Evolutionary conservation across 2,113 vertebrate species (phyloP).

Genomic region (Rhabdomys dilectus): DNA sequence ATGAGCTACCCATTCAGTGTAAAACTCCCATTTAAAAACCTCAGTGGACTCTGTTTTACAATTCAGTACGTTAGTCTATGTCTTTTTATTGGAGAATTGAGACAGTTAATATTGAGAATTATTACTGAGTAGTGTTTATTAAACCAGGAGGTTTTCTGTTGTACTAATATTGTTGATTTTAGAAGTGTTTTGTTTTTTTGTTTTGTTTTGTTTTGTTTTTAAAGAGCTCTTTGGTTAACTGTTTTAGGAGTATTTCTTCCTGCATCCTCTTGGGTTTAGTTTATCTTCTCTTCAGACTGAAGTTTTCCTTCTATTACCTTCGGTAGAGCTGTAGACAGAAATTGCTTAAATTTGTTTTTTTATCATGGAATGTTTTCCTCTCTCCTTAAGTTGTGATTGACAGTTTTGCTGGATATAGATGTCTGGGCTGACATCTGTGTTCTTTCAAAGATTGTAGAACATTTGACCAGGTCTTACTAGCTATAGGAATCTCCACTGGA

Average conservation of each 20-base stretch:
- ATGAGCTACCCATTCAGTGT: neutral
- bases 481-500: neutral
- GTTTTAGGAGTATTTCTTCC: neutral
- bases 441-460: neutral
- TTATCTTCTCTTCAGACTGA: neutral
- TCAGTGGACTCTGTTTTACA: neutral
- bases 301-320: neutral
- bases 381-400: neutral
- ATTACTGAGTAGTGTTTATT: neutral
- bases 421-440: too few species aligned
- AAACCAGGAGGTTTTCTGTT: neutral
- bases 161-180: neutral
- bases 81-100: neutral
- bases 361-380: neutral
- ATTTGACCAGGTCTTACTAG: neutral
- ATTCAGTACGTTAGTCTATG: neutral
- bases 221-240: neutral
- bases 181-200: neutral
- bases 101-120: neutral
- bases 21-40: neutral
- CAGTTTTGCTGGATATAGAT: neutral
- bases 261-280: neutral
- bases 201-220: neutral
- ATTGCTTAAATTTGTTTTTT: neutral
- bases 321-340: neutral